Evolutionary conservation across 2,797 vertebrate species (phyloP).

Genomic region (Decapterus maruadsi): DNA sequence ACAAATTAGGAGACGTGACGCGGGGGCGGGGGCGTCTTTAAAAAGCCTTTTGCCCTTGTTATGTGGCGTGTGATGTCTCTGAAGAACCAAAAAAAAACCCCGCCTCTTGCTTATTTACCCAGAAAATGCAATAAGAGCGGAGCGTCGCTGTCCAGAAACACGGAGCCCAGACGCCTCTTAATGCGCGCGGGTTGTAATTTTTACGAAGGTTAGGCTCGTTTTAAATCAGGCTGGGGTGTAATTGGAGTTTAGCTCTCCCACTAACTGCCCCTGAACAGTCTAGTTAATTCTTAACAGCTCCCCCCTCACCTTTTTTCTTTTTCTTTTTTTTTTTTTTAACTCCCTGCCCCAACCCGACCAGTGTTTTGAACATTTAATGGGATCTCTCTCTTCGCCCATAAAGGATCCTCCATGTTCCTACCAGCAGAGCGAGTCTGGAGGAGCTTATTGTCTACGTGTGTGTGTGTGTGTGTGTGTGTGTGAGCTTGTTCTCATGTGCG

Average conservation of each 20-base stretch:
- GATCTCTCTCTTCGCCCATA: constrained; percentile 75
- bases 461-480: constrained; percentile 16
- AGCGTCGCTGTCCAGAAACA: constrained; percentile 44
- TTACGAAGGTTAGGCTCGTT: constrained; percentile 71
- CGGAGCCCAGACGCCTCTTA: constrained; percentile 54
- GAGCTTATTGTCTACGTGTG: constrained; percentile 70
- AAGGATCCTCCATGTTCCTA: constrained; percentile 88
- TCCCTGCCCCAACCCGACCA: constrained; percentile 53
- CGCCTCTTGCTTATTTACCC: constrained; percentile 39
- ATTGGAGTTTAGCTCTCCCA: constrained; percentile 77
- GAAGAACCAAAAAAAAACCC: constrained; percentile 24
- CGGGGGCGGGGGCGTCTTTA: constrained; percentile 10
- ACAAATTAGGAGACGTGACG: not conserved
- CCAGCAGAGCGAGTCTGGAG: constrained; percentile 88
- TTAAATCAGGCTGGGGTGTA: constrained; percentile 74
- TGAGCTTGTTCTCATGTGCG: constrained; percentile 20
- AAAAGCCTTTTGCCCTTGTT: not conserved
- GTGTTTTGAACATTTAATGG: constrained; percentile 83
- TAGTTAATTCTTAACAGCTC: constrained; percentile 79
- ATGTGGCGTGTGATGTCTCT: constrained; percentile 34
- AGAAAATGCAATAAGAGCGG: constrained; percentile 35
- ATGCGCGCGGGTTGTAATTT: constrained; percentile 53
- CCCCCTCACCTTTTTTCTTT: constrained; percentile 53
- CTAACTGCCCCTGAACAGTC: constrained; percentile 79
- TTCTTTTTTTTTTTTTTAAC: not conserved